Evolutionary conservation across 1,140 invertebrate genomes (phyloP), one percentile per base, ranked within the genome.

Genomic region (Saccostrea echinata): DNA sequence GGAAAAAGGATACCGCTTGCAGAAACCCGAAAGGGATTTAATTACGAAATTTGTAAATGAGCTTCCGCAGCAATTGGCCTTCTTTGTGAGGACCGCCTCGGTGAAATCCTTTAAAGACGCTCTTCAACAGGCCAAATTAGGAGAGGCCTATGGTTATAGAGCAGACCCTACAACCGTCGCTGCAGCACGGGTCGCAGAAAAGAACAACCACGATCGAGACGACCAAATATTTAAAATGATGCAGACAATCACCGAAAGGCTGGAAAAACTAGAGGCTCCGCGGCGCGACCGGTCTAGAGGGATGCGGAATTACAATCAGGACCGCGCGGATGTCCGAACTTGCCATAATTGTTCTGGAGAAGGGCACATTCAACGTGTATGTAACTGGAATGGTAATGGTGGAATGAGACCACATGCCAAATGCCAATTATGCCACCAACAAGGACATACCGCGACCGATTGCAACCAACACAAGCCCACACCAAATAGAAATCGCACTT

Each of bases 31-130:
- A 16, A 21, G 83, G 24, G 87, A 85, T 35, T 53, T 85, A 30
- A 57, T 80, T 11, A 84, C 30, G 53, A 88, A 85, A 61, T 88
- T 88, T 85, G 84, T 84, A 8, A 84, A 85, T 4, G 87, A 82
- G 21, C 57, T 88, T 27, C 68, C 84, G 0, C 30, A 35, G 1
- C 55, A 88, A 18, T 55, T 85, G 30, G 87, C 87, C 0, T 88
- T 85, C 57, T 88, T 85, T 55, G 87, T 88, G 2, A 0, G 87
- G 16, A 84, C 87, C n/a, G 84, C 81, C 8, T 84, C 61, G 1
- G 83, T 80, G 4, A 84, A 30, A 57, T 30, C 30, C 18, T 43
- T 82, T 68, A 64, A 30, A 11, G 68, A 55, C 0, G 84, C 87
- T 33, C 57, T 88, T 0, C 9, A 84, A 16, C 33, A 83, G 12